These are phyloP conservation scores for Drosophila jambulina DNA, from an alignment of 1,140 invertebrate genomes.

Conservation along the genomic window DNA sequence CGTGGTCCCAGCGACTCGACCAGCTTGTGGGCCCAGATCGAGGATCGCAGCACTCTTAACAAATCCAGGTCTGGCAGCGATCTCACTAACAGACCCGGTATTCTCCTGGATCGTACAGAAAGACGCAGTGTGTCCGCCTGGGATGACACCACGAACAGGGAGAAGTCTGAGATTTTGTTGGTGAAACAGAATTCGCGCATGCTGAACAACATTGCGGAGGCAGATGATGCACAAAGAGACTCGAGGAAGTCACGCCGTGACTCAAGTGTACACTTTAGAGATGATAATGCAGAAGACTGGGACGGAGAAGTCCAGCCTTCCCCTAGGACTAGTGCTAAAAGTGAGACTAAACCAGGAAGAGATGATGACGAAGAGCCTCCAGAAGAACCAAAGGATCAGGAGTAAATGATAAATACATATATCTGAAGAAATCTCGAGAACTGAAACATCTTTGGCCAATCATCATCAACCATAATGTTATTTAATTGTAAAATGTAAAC, in stretches of 20 bases:
- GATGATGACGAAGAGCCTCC: background rate
- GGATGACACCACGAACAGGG: background rate
- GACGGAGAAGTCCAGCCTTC: background rate
- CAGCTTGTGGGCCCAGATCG: constrained; percentile 40
- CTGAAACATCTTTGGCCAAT: background rate
- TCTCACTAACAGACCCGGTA: too few species aligned
- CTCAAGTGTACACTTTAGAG: background rate
- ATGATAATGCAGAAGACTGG: background rate
- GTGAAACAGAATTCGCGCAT: constrained; percentile 5
- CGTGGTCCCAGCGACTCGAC: constrained; percentile 33
- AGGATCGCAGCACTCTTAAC: constrained; percentile 20
- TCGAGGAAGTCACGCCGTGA: constrained; percentile 71
- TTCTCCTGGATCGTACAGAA: background rate
- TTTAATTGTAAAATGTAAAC: background rate
- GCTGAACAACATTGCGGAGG: background rate
- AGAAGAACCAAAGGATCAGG: background rate
- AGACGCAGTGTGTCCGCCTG: background rate
- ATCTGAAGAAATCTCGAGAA: background rate
- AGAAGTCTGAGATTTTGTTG: constrained; percentile 22
- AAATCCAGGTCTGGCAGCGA: background rate
- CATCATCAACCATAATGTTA: background rate
- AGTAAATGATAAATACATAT: background rate
- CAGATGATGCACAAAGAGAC: background rate
- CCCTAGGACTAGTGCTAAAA: background rate
- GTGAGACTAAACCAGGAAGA: too few species aligned